Evolutionary conservation across 2,113 vertebrate genomes (phyloP), one percentile per base, ranked within the genome.

Genomic region (Sarotherodon lohbergeri): DNA sequence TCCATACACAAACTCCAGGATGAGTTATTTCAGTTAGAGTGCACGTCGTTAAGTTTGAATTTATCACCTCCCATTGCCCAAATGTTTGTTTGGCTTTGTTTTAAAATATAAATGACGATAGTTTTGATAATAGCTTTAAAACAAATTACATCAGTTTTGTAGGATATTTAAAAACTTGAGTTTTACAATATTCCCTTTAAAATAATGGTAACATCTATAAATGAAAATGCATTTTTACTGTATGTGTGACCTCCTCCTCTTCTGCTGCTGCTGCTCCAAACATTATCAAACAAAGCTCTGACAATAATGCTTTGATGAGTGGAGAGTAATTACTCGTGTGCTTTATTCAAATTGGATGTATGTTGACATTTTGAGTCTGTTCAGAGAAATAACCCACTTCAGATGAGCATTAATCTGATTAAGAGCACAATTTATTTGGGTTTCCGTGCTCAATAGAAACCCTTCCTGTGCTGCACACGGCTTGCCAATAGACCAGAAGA

Each of bases 341-440:
- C 82, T 83, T 84, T 41, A 80, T 87, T 73, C 59, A 90, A 81
- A 90, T 82, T 55, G 56, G 66, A n/a, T 66, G 76, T 54, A 56
- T 85, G 87, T 90, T 89, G 91, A 91, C 87, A 73, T 89, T 92
- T 61, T 29, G 50, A 84, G 90, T 63, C 83, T 68, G 79, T 92
- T 92, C 91, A 78, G 66, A 85, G 84, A 86, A 87, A 85, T 76
- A 41, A 81, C 48, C 84, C 86, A 90, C 91, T 89, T 92, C 89
- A 92, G 88, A 91, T 86, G 89, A 90, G 88, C 89, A 89, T 93
- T 94, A 93, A 95, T 96, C 93, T 93, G 92, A 95, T 95, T 94
- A 94, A 86, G 84, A 92, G 87, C 57, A 81, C 79, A 59, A 96
- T 95, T 96, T 95, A 95, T 96, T 95, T 95, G 90, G 82, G 63